phyloP scores from a whole-genome alignment of 2,113 vertebrate species.

The Lepus americanus region DNA sequence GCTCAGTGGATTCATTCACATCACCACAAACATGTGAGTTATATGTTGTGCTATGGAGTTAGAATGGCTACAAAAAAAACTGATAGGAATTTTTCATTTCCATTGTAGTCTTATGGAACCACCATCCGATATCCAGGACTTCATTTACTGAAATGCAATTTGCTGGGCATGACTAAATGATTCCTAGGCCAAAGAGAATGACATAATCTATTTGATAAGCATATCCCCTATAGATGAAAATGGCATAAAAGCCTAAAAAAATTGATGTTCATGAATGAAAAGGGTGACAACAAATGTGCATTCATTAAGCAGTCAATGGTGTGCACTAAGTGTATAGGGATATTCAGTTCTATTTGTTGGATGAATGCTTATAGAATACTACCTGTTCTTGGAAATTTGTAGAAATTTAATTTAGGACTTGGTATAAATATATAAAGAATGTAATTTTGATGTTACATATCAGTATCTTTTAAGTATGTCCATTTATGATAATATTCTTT shows the following conservation, averaged over 20 bases:
- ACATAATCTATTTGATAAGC: background rate
- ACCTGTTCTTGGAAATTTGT: background rate
- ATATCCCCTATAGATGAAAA: background rate
- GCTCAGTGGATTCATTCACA: too few species aligned
- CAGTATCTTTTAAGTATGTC: background rate
- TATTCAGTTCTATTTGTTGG: conserved; percentile 30
- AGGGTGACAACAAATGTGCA: background rate
- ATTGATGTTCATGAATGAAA: background rate
- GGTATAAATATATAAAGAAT: conserved; percentile 30
- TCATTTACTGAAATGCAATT: too few species aligned
- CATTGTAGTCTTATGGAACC: too few species aligned
- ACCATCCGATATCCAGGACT: too few species aligned
- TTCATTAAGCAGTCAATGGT: conserved; percentile 37
- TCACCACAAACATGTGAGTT: too few species aligned
- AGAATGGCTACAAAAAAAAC: too few species aligned
- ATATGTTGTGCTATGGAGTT: too few species aligned
- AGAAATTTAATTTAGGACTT: conserved; percentile 31
- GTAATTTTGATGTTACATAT: background rate
- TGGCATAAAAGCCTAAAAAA: background rate
- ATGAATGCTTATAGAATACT: background rate
- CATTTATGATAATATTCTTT: conserved; percentile 17
- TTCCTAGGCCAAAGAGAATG: background rate
- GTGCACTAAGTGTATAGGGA: background rate
- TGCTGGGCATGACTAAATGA: background rate
- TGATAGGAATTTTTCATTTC: too few species aligned